Evolutionary conservation across 2,888 invertebrate genomes (phyloP), one percentile per base, ranked within the genome.

Genomic region (Liodrosophila aerea): DNA sequence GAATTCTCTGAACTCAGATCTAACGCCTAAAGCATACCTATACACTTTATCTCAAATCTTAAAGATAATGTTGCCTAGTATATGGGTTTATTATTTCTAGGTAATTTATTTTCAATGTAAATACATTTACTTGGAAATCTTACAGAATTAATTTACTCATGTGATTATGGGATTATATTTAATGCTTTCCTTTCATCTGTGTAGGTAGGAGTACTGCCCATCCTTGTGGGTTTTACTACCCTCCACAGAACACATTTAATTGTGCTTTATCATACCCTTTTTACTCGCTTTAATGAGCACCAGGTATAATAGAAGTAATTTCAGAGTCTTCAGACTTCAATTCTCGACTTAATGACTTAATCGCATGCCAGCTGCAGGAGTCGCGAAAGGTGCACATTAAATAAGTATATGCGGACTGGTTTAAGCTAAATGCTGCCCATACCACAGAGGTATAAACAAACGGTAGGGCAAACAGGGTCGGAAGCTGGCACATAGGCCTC

Each of bases 341-440:
- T 40, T 31, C 12, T 13, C 34, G 15, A 62, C 44, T 68, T 58
- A 68, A 68, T 59, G 59, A 52, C 68, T 64, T 68, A 69, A 69
- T 69, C 64, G 34, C 52, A 50, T 30, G 59, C 16, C 64, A 56
- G 52, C 63, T 63, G 53, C 49, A 29, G 40, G 53, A 44, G 37
- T 34, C 34, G 15, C 31, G 7, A 11, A 53, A 30, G 4, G 7
- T 8, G 12, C 7, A 13, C 13, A 13, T 7, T n/a, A n/a, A 39
- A 29, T 22, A 18, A 9, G 11, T 49, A 37, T 41, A 30, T 47
- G 9, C 37, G 2, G 43, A 13, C 5, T 16, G 56, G 36, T 4
- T 44, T 33, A 15, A 11, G 41, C 46, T 41, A 29, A 47, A 16
- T 49, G 37, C 49, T 7, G 1, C 22, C 49, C 36, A 47, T 36